phyloP scores from a whole-genome alignment of 2,113 vertebrate genomes.

The Tachuris rubrigastra region DNA sequence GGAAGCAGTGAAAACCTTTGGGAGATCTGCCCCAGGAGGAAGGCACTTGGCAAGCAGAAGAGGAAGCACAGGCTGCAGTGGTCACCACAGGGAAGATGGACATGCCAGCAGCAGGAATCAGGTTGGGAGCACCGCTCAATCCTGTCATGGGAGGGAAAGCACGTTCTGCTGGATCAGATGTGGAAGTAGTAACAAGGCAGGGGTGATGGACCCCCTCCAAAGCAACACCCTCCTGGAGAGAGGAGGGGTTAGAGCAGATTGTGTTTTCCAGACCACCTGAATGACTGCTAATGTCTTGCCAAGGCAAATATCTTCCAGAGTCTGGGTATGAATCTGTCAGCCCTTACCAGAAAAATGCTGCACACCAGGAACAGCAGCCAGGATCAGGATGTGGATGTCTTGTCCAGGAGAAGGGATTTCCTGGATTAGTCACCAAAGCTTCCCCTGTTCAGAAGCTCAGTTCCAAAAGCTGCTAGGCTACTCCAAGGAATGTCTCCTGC shows the following conservation, averaged over 20 bases:
- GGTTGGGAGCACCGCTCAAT: not conserved
- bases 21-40: not conserved
- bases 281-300: not conserved
- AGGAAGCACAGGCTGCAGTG: fast-evolving
- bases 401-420: not conserved
- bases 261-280: not conserved
- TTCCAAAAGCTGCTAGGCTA: not conserved
- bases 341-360: not conserved
- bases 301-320: not conserved
- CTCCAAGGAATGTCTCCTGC: not conserved
- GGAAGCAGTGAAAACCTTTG: not conserved
- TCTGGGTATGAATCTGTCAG: not conserved
- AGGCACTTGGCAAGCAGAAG: fast-evolving
- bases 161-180: not conserved
- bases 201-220: not conserved
- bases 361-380: not conserved
- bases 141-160: not conserved
- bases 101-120: not conserved
- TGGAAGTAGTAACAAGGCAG: not conserved
- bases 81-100: not conserved
- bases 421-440: not conserved
- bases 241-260: not conserved
- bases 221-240: not conserved
- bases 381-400: not conserved
- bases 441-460: not conserved